Evolutionary conservation across 2,888 invertebrate species (phyloP).

Genomic region (Alviniconcha strummeri): DNA sequence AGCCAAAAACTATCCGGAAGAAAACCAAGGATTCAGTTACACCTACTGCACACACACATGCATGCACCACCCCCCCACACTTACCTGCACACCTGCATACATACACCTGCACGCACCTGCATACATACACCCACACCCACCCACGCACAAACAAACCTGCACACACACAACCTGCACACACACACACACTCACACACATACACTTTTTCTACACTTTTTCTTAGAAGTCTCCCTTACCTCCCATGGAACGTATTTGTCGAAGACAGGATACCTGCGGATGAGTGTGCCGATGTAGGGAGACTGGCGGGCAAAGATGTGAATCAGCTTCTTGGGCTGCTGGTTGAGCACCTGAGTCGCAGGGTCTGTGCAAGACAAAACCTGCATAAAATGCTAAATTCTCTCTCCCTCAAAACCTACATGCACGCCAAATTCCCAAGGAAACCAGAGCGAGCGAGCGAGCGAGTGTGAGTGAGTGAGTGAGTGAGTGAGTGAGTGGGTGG

Average conservation of each 20-base stretch:
- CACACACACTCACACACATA: neutral
- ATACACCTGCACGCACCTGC: no score
- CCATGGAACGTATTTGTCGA: constrained; percentile 74
- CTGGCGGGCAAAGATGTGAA: constrained; percentile 48
- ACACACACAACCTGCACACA: neutral
- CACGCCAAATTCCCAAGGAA: no score
- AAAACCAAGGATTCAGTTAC: no score
- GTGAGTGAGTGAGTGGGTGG: no score
- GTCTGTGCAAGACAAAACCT: constrained; percentile 27
- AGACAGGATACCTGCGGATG: constrained; percentile 71
- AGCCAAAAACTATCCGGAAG: no score
- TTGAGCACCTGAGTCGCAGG: constrained; percentile 31
- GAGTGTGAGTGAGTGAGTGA: no score
- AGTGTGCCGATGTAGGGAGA: constrained; percentile 72
- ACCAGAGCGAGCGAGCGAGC: no score
- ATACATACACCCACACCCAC: neutral
- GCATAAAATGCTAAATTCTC: neutral
- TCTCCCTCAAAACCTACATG: neutral
- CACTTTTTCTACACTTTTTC: constrained; percentile 2
- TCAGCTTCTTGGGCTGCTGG: constrained; percentile 8
- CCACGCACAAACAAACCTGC: neutral
- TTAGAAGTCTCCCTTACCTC: constrained; percentile 61
- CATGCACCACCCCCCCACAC: no score
- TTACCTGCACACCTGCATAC: no score
- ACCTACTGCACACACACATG: no score